Percentiles rank a stretch among this genome's conserved stretches.
phyloP scores from a whole-genome alignment of 2,888 invertebrate species.

The Clunio marinus region DNA sequence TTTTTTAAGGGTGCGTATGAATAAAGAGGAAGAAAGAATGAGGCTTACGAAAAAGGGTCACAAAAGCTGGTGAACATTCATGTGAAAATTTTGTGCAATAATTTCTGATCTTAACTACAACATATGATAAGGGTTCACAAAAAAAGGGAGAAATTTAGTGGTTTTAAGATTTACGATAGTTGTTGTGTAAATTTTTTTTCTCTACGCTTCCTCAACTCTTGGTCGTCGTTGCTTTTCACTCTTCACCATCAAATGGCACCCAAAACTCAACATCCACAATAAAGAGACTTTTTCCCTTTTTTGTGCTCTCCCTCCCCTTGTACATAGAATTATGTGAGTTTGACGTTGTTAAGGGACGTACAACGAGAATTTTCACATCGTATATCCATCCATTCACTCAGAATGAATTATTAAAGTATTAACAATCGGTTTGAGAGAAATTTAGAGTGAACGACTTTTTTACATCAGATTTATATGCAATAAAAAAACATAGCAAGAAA shows the following conservation, averaged over 20 bases:
- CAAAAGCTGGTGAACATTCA: not conserved
- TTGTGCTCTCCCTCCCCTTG: not conserved
- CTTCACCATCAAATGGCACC: not conserved
- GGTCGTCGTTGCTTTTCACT: not conserved
- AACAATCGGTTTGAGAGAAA: slow-evolving; percentile 27
- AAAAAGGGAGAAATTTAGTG: slow-evolving; percentile 27
- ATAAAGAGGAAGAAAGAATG: too few species aligned
- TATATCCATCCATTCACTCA: not conserved
- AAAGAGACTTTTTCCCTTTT: not conserved
- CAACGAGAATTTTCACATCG: not conserved
- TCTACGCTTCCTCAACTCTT: not conserved
- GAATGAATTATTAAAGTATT: slow-evolving; percentile 32
- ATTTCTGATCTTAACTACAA: slow-evolving; percentile 34
- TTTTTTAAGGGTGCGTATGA: too few species aligned
- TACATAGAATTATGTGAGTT: not conserved
- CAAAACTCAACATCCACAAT: slow-evolving; percentile 10
- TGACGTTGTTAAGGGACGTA: not conserved
- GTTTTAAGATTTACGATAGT: slow-evolving; percentile 34
- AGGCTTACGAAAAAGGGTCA: not conserved
- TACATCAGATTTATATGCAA: not conserved
- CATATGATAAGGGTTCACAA: slow-evolving; percentile 34
- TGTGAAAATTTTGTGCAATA: slow-evolving; percentile 29
- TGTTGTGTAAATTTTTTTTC: slow-evolving; percentile 12
- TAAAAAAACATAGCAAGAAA: not conserved
- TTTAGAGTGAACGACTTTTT: not conserved